A percentile compares a stretch with the other conserved stretches of the same genome.
These are phyloP conservation scores for Pyrocoelia pectoralis DNA, from an alignment of 2,888 invertebrate genomes.

Conservation along the genomic window DNA sequence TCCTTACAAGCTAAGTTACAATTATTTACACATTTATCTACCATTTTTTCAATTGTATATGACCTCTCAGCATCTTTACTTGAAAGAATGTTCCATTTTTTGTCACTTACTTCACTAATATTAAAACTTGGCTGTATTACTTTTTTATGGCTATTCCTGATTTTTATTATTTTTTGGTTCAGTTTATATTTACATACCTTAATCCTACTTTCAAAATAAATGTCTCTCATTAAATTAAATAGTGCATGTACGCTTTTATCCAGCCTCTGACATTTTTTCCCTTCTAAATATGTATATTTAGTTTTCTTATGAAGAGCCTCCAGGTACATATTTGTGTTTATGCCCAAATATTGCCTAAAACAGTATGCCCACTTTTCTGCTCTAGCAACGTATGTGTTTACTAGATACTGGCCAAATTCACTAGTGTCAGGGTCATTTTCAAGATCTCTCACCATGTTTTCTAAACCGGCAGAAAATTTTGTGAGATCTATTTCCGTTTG, in stretches of 20 bases:
- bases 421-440: conserved; percentile 28
- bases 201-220: neutral
- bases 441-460: conserved; percentile 1
- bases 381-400: conserved; percentile 31
- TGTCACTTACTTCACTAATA: neutral
- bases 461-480: neutral
- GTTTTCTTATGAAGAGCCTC: conserved; percentile 40
- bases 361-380: conserved; percentile 39
- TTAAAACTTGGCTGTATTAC: neutral
- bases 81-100: neutral
- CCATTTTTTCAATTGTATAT: conserved; percentile 22
- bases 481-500: neutral
- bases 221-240: neutral
- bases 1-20: neutral
- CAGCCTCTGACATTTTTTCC: neutral
- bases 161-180: neutral
- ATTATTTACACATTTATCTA: conserved; percentile 25
- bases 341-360: conserved; percentile 29
- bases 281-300: neutral
- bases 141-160: neutral
- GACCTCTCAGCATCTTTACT: neutral
- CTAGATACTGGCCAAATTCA: conserved; percentile 37
- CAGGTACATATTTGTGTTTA: conserved; percentile 41
- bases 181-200: neutral
- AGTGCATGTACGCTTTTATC: neutral